phyloP scores from a whole-genome alignment of 2,113 vertebrate genomes.

The Ovis aries region ARS-UI_Ramb_v3.0 NC_056054.1:152057001-152057500 shows the following conservation, averaged over 20 bases:
- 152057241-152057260: not conserved
- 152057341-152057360: not conserved
- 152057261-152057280: not conserved
- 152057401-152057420: not conserved
- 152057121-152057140: not conserved
- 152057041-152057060: not conserved
- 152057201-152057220: not conserved
- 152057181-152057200: not conserved
- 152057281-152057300: not conserved
- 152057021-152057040: not conserved
- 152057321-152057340: not conserved
- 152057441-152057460: not conserved
- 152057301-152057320: not conserved
- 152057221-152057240: not conserved
- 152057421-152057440: not conserved
- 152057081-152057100: not conserved
- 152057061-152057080: not conserved
- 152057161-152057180: not conserved
- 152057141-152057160: not conserved
- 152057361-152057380: not conserved
- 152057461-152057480: rapidly evolving
- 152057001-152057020: not conserved
- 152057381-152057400: not conserved
- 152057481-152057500: not conserved
- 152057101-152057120: not conserved